Evolutionary conservation across 2,113 vertebrate species (phyloP).

Genomic region (Manacus vitellinus): DNA sequence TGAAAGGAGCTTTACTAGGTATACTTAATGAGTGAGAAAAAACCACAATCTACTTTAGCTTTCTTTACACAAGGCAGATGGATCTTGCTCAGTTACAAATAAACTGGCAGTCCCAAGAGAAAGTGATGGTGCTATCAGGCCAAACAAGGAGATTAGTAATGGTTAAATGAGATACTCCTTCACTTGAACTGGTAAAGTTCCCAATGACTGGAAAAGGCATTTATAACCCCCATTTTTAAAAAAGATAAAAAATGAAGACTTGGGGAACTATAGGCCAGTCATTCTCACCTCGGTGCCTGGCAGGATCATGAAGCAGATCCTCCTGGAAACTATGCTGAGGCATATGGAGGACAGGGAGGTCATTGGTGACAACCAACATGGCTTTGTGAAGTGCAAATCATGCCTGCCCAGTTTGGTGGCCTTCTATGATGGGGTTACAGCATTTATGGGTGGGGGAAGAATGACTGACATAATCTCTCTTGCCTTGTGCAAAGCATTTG

Average conservation of each 20-base stretch:
- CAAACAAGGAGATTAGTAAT: neutral
- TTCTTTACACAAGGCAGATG: neutral
- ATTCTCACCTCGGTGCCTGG: neutral
- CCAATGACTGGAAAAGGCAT: neutral
- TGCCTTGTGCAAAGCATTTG: neutral
- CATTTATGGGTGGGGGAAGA: neutral
- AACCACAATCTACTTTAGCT: neutral
- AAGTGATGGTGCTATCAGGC: neutral
- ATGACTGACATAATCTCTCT: neutral
- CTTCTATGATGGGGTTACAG: accelerated
- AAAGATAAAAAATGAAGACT: neutral
- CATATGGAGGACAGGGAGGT: neutral
- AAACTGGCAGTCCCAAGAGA: neutral
- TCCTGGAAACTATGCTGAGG: neutral
- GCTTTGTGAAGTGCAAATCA: neutral
- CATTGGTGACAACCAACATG: neutral
- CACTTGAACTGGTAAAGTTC: neutral
- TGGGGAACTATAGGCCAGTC: neutral
- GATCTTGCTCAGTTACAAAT: neutral
- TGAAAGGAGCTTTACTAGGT: neutral
- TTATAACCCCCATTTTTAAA: neutral
- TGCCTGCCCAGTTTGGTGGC: neutral
- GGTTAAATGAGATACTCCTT: neutral
- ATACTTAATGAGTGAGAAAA: neutral
- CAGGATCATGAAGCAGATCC: neutral